A percentile compares a stretch with the other conserved stretches of the same genome.
These are phyloP conservation scores for Anthrax anthrax DNA, from an alignment of 2,888 invertebrate genomes.

Conservation along the genomic window DNA sequence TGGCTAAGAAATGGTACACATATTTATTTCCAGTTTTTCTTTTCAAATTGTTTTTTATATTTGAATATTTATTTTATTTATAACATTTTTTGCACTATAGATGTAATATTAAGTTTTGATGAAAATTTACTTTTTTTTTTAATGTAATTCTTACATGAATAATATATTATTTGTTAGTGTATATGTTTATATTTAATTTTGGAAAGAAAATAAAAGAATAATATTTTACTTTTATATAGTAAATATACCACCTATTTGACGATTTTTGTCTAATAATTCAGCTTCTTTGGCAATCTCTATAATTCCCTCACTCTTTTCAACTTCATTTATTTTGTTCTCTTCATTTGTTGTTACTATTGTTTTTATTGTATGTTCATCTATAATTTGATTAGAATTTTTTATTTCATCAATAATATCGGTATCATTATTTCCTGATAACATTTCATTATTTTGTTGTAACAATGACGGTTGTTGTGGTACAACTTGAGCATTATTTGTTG, in stretches of 20 bases:
- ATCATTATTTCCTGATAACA: not conserved
- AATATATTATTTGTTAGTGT: too few relatives aligned
- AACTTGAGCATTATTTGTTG: slow-evolving; percentile 36
- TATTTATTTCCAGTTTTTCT: too few relatives aligned
- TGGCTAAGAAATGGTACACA: too few relatives aligned
- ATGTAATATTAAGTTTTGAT: too few relatives aligned
- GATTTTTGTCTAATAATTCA: slow-evolving; percentile 23
- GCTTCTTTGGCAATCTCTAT: slow-evolving; percentile 32
- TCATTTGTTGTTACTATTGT: not conserved
- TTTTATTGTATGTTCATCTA: too few relatives aligned
- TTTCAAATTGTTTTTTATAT: too few relatives aligned
- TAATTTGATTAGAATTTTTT: not conserved
- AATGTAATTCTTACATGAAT: too few relatives aligned
- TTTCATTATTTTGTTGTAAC: not conserved
- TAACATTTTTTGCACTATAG: too few relatives aligned
- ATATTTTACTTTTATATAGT: slow-evolving; percentile 23
- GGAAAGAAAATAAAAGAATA: too few relatives aligned
- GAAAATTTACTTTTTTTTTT: too few relatives aligned
- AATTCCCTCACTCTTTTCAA: slow-evolving; percentile 18
- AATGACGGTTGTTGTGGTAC: not conserved
- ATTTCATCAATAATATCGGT: not conserved
- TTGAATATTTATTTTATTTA: too few relatives aligned
- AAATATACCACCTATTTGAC: slow-evolving; percentile 16
- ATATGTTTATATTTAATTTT: too few relatives aligned
- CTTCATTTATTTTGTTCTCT: slow-evolving; percentile 4